phyloP scores from a whole-genome alignment of 1,140 invertebrate genomes.

The Saccostrea glomerata region DNA sequence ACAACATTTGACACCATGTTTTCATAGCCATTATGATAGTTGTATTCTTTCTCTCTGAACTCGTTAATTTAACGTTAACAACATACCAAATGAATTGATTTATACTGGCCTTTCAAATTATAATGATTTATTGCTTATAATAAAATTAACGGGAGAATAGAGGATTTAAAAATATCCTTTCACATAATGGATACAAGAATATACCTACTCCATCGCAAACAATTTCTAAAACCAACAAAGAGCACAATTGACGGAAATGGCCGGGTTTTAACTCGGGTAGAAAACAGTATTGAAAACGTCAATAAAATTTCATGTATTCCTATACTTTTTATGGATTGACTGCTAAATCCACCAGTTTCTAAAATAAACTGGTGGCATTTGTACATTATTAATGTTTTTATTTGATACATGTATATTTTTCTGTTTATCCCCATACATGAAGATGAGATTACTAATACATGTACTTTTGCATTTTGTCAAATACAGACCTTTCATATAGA shows the following conservation, averaged over 20 bases:
- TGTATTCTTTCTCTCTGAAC: not conserved
- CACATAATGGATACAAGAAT: not conserved
- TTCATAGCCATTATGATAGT: not conserved
- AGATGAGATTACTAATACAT: too few species aligned
- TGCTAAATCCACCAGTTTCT: too few species aligned
- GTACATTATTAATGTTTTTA: too few species aligned
- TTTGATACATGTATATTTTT: too few species aligned
- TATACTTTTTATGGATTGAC: not conserved
- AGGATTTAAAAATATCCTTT: not conserved
- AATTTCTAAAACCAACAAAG: not conserved
- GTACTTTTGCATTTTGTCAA: too few species aligned
- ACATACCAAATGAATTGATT: not conserved
- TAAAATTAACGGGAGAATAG: not conserved
- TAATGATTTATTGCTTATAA: slow-evolving; percentile 9
- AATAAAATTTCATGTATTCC: not conserved
- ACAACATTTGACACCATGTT: not conserved
- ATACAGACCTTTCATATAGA: too few species aligned
- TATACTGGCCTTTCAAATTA: not conserved
- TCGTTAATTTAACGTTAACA: not conserved
- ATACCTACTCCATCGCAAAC: not conserved
- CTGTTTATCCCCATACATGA: too few species aligned
- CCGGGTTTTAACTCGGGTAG: not conserved
- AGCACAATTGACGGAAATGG: not conserved
- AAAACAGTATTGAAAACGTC: not conserved
- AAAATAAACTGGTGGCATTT: too few species aligned